These are phyloP conservation scores for Gambusia holbrooki DNA, from an alignment of 2,113 vertebrate species.

Conservation along the genomic window DNA sequence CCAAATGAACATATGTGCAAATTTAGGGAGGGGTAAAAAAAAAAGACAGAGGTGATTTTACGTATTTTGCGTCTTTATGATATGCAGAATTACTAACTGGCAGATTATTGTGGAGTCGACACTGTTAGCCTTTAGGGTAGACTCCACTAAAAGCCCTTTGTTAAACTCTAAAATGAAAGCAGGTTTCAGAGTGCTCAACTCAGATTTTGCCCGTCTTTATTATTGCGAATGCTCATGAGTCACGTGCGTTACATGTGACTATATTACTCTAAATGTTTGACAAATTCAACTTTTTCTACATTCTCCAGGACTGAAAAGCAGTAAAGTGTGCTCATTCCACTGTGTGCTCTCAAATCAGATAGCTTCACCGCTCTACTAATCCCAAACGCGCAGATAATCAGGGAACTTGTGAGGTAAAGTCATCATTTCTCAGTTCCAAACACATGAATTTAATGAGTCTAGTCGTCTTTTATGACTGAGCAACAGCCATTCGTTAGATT, in stretches of 20 bases:
- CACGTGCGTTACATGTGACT: neutral
- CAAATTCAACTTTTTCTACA: neutral
- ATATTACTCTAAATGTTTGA: neutral
- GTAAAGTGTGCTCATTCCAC: neutral
- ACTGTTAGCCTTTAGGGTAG: neutral
- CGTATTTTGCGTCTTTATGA: neutral
- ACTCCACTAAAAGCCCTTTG: neutral
- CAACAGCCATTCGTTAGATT: neutral
- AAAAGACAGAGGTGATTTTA: neutral
- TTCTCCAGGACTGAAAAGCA: neutral
- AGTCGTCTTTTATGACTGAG: neutral
- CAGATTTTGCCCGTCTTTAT: neutral
- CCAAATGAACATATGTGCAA: neutral
- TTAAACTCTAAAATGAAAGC: neutral
- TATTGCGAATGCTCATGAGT: neutral
- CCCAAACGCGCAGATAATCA: neutral
- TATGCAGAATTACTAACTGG: neutral
- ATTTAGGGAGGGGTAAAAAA: neutral
- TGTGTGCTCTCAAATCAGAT: neutral
- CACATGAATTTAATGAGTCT: neutral
- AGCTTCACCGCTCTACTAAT: too few relatives aligned
- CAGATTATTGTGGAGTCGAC: neutral
- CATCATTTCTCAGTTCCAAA: neutral
- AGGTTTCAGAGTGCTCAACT: neutral
- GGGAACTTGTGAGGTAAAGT: neutral